phyloP scores from a whole-genome alignment of 2,113 vertebrate genomes.

The Odontophorus gujanensis region DNA sequence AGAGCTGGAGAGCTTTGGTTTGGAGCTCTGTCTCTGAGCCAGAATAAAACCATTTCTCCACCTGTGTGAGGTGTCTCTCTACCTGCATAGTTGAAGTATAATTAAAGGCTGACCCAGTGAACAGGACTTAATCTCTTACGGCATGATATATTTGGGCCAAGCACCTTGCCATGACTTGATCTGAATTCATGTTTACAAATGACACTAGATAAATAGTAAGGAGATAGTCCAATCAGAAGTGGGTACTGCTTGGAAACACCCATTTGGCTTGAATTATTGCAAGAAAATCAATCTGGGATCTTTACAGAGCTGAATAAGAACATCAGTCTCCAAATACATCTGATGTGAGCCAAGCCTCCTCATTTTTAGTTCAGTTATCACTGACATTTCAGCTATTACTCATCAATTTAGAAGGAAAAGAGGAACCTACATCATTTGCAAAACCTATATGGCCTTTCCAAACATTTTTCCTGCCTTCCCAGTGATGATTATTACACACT shows the following conservation, averaged over 20 bases:
- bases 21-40: neutral
- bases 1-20: neutral
- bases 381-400: neutral
- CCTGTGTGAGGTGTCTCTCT: neutral
- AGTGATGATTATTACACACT: conserved; percentile 26
- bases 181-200: neutral
- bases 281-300: neutral
- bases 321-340: neutral
- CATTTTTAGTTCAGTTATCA: neutral
- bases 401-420: conserved; percentile 11
- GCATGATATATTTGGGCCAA: neutral
- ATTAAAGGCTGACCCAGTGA: neutral
- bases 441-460: conserved; percentile 19
- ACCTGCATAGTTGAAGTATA: neutral
- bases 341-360: neutral
- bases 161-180: neutral
- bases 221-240: conserved; percentile 8
- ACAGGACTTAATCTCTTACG: neutral
- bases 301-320: neutral
- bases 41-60: neutral
- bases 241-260: neutral
- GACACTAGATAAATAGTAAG: neutral
- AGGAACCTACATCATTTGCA: neutral
- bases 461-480: neutral
- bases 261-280: conserved; percentile 14